A percentile compares a stretch with the other conserved stretches of the same genome.
phyloP scores from a whole-genome alignment of 2,888 invertebrate species.

The Epinotia brunnichana region DNA sequence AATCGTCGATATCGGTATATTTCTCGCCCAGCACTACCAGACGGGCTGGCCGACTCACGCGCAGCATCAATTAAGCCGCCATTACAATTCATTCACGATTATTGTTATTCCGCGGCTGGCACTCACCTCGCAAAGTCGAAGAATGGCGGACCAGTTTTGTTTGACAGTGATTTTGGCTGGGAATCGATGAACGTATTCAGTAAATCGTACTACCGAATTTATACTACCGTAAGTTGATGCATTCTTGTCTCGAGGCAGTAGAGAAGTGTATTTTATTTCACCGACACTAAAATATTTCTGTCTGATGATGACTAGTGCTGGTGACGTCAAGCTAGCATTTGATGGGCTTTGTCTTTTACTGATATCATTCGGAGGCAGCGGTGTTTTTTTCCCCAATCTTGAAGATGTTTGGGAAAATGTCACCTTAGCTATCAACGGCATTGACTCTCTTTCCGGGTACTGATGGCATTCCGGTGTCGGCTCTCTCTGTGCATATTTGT shows the following conservation, averaged over 20 bases:
- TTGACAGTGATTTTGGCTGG: slow-evolving; percentile 29
- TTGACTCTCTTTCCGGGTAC: too few relatives aligned
- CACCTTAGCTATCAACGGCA: too few relatives aligned
- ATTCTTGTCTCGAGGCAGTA: neutral
- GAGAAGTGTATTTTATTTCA: too few relatives aligned
- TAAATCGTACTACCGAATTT: slow-evolving; percentile 1
- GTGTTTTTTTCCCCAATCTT: too few relatives aligned
- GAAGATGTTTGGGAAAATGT: too few relatives aligned
- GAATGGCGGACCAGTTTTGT: slow-evolving; percentile 48
- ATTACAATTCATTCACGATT: slow-evolving; percentile 80
- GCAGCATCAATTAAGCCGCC: slow-evolving; percentile 72
- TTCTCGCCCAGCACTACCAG: slow-evolving; percentile 41
- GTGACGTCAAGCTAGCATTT: too few relatives aligned
- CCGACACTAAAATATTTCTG: too few relatives aligned
- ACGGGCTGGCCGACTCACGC: slow-evolving; percentile 62
- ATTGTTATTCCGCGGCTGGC: slow-evolving; percentile 70
- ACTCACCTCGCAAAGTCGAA: slow-evolving; percentile 61
- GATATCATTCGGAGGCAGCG: too few relatives aligned
- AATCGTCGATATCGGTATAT: slow-evolving; percentile 48
- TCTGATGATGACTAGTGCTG: too few relatives aligned
- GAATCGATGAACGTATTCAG: neutral
- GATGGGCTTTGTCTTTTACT: too few relatives aligned
- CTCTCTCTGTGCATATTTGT: too few relatives aligned
- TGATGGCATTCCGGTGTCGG: too few relatives aligned
- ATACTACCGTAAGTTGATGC: neutral